phyloP scores from a whole-genome alignment of 2,888 invertebrate genomes.

The Heteromyza rotundicornis region DNA sequence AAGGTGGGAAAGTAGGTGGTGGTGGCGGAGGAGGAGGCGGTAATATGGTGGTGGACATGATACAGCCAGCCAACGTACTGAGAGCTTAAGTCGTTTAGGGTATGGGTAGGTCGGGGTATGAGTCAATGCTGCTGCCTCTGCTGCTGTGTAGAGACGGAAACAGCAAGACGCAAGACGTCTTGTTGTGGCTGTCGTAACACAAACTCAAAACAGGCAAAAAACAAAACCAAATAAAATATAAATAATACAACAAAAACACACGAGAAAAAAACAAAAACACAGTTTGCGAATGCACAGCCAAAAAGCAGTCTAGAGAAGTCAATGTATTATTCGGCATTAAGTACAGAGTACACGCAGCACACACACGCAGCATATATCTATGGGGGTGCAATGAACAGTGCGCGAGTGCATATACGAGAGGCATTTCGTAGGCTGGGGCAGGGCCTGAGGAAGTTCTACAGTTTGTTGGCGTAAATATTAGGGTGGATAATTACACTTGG shows the following conservation, averaged over 20 bases:
- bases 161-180: neutral
- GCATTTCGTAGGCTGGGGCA: too few relatives aligned
- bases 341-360: neutral
- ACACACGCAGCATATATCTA: slow-evolving; percentile 12
- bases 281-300: slow-evolving; percentile 49
- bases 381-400: slow-evolving; percentile 48
- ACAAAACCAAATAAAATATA: neutral
- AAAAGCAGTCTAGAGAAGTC: slow-evolving; percentile 55
- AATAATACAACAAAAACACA: neutral
- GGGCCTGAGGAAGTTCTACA: too few relatives aligned
- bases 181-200: neutral
- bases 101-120: slow-evolving; percentile 62
- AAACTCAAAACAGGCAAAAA: neutral
- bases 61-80: too few relatives aligned
- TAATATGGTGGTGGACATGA: slow-evolving; percentile 34
- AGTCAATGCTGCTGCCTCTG: slow-evolving; percentile 20
- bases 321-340: slow-evolving; percentile 45
- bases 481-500: too few relatives aligned
- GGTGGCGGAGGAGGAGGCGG: slow-evolving; percentile 41
- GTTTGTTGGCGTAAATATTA: too few relatives aligned
- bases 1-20: slow-evolving; percentile 9
- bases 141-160: neutral
- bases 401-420: neutral
- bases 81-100: slow-evolving; percentile 55
- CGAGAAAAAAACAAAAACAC: neutral